Percentiles rank a stretch among this genome's conserved stretches.
Conservation (phyloP, 2,113 vertebrate genomes). For the Syrrhaptes paradoxus region DNA sequence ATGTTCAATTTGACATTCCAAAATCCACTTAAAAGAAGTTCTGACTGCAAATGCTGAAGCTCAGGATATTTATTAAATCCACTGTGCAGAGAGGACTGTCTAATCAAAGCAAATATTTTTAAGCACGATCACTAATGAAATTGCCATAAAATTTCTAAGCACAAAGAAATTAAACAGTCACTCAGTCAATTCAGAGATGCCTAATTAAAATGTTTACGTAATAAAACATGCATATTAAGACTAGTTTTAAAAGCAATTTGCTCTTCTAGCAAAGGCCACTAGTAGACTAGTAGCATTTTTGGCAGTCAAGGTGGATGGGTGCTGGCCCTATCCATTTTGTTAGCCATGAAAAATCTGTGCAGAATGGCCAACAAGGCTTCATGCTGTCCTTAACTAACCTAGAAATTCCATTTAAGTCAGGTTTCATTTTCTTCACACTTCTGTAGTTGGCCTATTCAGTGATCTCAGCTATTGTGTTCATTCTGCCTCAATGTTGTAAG, state of each 20-base stretch:
- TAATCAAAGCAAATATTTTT: neutral
- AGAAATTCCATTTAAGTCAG: neutral
- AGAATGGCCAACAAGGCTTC: neutral
- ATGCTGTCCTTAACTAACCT: neutral
- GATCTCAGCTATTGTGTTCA: neutral
- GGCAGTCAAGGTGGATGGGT: neutral
- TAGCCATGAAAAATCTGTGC: neutral
- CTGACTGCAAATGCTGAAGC: neutral
- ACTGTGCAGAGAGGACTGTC: neutral
- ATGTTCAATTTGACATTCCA: neutral
- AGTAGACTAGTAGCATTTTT: neutral
- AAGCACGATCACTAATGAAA: neutral
- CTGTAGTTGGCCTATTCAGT: neutral
- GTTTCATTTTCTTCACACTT: neutral
- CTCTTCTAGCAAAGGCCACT: neutral
- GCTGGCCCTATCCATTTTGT: neutral
- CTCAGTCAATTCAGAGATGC: neutral
- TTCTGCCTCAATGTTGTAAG: neutral
- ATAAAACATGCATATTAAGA: neutral
- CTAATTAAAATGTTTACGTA: neutral
- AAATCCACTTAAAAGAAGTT: neutral
- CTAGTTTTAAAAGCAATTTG: neutral
- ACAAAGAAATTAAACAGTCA: neutral
- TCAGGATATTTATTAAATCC: neutral
- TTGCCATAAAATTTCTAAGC: neutral